Percentiles rank a stretch among this genome's conserved stretches.
phyloP scores from a whole-genome alignment of 2,888 invertebrate genomes.

The Lasioglossum figueresi region DNA sequence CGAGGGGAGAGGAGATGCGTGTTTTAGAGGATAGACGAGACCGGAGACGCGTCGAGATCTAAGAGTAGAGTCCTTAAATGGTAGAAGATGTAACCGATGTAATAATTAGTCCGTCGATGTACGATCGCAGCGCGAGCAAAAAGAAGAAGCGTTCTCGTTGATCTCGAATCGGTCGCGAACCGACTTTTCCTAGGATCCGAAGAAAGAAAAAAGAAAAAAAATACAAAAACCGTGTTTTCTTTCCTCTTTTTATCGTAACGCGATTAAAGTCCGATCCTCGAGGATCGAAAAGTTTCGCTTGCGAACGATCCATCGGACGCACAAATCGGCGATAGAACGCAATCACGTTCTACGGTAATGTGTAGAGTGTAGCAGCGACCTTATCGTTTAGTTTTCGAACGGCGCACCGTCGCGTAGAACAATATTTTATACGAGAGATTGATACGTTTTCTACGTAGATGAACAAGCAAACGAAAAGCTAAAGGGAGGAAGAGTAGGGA shows the following conservation, averaged over 20 bases:
- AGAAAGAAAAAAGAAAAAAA: background rate
- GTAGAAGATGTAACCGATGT: slow-evolving; percentile 75
- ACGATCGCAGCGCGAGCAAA: slow-evolving; percentile 64
- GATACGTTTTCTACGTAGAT: slow-evolving; percentile 47
- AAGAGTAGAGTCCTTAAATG: slow-evolving; percentile 70
- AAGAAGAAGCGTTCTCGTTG: slow-evolving; percentile 63
- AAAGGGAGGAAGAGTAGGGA: background rate
- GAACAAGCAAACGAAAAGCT: slow-evolving; percentile 7
- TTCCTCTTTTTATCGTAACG: slow-evolving; percentile 3
- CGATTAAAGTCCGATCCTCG: slow-evolving; percentile 25
- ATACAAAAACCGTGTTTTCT: background rate
- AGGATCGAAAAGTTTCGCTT: slow-evolving; percentile 32
- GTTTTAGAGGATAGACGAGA: slow-evolving; percentile 65
- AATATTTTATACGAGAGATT: slow-evolving; percentile 59
- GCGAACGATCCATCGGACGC: slow-evolving; percentile 42
- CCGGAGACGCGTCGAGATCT: slow-evolving; percentile 63
- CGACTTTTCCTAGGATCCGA: slow-evolving; percentile 61
- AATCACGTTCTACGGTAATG: slow-evolving; percentile 34
- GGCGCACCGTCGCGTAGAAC: slow-evolving; percentile 46
- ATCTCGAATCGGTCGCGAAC: slow-evolving; percentile 66
- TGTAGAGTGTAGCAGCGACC: slow-evolving; percentile 22
- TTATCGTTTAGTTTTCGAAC: slow-evolving; percentile 44
- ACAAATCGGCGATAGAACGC: slow-evolving; percentile 47
- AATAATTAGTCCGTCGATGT: slow-evolving; percentile 76
- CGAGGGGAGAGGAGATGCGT: slow-evolving; percentile 17